These are phyloP conservation scores for Dolichallabes microphthalmus DNA, from an alignment of 2,113 vertebrate genomes.

Conservation along the genomic window DNA sequence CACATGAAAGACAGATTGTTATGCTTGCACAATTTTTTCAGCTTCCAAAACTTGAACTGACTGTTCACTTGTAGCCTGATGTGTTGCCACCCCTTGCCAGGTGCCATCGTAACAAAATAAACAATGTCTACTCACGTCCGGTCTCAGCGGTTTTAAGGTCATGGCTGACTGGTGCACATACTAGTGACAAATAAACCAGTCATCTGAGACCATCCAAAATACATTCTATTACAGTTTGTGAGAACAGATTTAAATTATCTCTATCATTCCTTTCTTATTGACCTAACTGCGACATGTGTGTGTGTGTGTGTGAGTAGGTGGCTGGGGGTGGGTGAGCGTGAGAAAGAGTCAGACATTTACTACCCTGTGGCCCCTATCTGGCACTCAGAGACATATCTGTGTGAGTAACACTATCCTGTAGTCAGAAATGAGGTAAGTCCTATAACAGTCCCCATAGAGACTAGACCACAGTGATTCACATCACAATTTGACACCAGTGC, in stretches of 20 bases:
- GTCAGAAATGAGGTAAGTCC: constrained; percentile 35
- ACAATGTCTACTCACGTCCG: too few species aligned
- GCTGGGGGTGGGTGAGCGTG: not conserved
- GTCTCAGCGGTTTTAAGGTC: too few species aligned
- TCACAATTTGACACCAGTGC: constrained; percentile 5
- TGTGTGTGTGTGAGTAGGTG: not conserved
- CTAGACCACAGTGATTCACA: constrained; percentile 15
- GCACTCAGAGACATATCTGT: constrained; percentile 55
- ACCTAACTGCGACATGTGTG: not conserved
- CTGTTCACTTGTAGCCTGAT: too few species aligned
- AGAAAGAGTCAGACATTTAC: constrained; percentile 54
- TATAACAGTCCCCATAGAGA: constrained; percentile 12
- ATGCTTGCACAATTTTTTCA: too few species aligned
- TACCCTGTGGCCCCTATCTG: constrained; percentile 58
- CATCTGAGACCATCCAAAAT: not conserved
- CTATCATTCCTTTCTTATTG: not conserved
- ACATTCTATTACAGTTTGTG: not conserved
- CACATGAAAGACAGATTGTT: too few species aligned
- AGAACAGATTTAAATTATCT: constrained; percentile 13
- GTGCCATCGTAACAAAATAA: too few species aligned
- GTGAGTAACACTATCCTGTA: constrained; percentile 56
- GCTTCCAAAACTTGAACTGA: too few species aligned
- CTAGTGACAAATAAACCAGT: not conserved
- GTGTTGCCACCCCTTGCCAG: too few species aligned
- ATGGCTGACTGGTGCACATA: too few species aligned